Percentiles rank a stretch among this genome's conserved stretches.
Conservation (phyloP, 2,113 vertebrate genomes). For the Procavia capensis region DNA sequence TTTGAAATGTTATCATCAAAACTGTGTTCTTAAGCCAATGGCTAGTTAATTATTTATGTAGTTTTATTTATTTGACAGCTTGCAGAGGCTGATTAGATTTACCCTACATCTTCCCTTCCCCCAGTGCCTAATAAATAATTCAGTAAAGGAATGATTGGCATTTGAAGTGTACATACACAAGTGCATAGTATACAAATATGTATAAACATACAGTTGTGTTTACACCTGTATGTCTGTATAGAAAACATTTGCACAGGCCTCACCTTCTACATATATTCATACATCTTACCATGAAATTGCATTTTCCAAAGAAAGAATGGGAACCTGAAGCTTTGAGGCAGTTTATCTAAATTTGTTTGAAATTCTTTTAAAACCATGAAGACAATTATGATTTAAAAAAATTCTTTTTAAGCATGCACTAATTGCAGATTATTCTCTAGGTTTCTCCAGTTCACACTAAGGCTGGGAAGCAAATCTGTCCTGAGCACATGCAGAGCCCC, state of each 20-base stretch:
- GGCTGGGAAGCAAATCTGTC: constrained; percentile 96
- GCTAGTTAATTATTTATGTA: constrained; percentile 89
- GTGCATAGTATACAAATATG: constrained; percentile 45
- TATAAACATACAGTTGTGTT: constrained; percentile 27
- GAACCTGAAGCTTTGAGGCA: constrained; percentile 25
- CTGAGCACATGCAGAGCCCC: constrained; percentile 97
- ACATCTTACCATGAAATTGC: neutral
- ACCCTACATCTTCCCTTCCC: constrained; percentile 81
- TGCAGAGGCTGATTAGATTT: constrained; percentile 89
- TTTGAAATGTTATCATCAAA: constrained; percentile 87
- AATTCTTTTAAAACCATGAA: constrained; percentile 69
- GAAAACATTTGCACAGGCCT: neutral
- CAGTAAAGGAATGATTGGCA: constrained; percentile 85
- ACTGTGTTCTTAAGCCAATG: constrained; percentile 86
- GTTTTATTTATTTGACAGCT: constrained; percentile 90
- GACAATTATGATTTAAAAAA: neutral
- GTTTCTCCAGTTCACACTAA: constrained; percentile 97
- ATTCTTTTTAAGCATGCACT: neutral
- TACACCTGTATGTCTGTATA: neutral
- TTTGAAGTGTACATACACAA: constrained; percentile 79
- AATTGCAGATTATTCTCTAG: constrained; percentile 82
- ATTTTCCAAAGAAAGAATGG: neutral
- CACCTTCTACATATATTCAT: constrained; percentile 27
- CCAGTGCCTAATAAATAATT: constrained; percentile 89
- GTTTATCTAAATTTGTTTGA: constrained; percentile 74